Percentiles rank a stretch among this genome's conserved stretches.
Conservation (phyloP, 2,797 vertebrate species). For the Philypnodon macrostomus region DNA sequence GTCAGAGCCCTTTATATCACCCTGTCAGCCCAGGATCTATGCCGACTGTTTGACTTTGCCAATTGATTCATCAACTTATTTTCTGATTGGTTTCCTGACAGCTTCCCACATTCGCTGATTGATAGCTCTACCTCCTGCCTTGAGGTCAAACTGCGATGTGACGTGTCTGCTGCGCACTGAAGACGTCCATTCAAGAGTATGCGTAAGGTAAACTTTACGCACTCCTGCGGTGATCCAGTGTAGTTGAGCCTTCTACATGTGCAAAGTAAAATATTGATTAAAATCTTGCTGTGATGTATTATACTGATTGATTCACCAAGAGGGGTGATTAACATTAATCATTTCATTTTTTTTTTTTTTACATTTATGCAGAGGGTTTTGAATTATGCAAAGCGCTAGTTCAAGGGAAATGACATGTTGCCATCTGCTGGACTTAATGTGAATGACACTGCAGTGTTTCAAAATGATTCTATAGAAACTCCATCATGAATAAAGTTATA, state of each 20-base stretch:
- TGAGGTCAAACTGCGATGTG: constrained; percentile 49
- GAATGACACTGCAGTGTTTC: not conserved
- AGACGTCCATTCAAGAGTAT: constrained; percentile 38
- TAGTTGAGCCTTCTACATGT: constrained; percentile 34
- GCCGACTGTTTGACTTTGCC: constrained; percentile 44
- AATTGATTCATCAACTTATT: constrained; percentile 62
- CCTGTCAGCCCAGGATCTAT: constrained; percentile 41
- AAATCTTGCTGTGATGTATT: constrained; percentile 40
- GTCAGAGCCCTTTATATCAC: constrained; percentile 46
- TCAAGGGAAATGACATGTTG: constrained; percentile 33
- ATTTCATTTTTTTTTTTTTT: constrained; percentile 44
- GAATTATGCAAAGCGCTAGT: constrained; percentile 17
- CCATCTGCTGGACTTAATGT: constrained; percentile 68
- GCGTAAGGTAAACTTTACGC: constrained; percentile 50
- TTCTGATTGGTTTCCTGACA: constrained; percentile 63
- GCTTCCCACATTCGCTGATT: constrained; percentile 43
- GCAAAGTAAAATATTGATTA: constrained; percentile 53
- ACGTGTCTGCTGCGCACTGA: constrained; percentile 49
- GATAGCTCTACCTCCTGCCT: constrained; percentile 47
- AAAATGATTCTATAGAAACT: not conserved
- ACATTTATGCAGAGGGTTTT: constrained; percentile 22
- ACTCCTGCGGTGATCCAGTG: too few relatives aligned
- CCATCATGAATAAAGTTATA: too few relatives aligned
- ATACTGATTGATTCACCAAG: constrained; percentile 46
- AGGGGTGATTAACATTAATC: constrained; percentile 51